Percentiles rank a stretch among this genome's conserved stretches.
These are phyloP conservation scores for Pyrocephalus nanus DNA, from an alignment of 2,797 vertebrate species.

Conservation along the genomic window DNA sequence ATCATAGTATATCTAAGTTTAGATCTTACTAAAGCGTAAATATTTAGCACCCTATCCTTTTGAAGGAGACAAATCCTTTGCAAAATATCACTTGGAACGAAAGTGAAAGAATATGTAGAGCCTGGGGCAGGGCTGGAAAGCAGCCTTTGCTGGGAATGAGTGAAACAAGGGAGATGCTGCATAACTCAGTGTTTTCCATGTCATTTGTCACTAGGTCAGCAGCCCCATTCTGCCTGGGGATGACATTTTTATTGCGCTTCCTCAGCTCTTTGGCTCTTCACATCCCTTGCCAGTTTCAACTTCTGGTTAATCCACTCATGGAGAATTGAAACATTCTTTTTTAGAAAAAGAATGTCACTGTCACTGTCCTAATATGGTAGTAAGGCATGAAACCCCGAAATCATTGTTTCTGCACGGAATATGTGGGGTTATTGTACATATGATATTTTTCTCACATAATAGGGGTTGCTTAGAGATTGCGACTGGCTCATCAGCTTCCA, in stretches of 20 bases:
- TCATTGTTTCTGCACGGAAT: background rate
- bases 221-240: background rate
- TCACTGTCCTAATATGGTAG: background rate
- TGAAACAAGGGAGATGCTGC: background rate
- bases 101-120: background rate
- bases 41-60: background rate
- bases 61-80: background rate
- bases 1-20: background rate
- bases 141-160: background rate
- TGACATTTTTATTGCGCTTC: background rate
- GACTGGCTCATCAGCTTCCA: background rate
- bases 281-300: background rate
- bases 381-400: background rate
- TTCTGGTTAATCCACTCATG: background rate
- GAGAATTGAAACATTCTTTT: background rate
- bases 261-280: background rate
- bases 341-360: background rate
- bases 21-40: background rate
- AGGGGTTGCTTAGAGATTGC: background rate
- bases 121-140: background rate
- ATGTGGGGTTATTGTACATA: background rate
- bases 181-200: background rate
- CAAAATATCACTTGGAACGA: background rate
- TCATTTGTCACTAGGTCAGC: background rate
- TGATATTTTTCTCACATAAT: background rate